phyloP scores from a whole-genome alignment of 2,888 invertebrate species.

The Calameuta filiformis region DNA sequence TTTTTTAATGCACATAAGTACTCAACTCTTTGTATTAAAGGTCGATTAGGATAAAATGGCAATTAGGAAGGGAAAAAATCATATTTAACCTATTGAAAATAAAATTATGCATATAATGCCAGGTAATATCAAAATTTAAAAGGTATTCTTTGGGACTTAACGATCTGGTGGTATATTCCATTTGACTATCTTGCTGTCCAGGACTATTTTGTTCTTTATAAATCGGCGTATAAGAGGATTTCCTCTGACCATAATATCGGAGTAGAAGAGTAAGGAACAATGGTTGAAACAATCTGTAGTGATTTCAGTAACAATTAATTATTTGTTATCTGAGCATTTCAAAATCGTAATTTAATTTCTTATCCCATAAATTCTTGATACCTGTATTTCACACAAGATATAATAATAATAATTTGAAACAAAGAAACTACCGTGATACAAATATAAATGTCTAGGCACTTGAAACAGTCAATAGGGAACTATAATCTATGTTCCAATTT shows the following conservation, averaged over 20 bases:
- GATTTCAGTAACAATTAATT: conserved; percentile 12
- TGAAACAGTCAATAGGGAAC: background rate
- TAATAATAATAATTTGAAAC: background rate
- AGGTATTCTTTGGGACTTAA: conserved; percentile 42
- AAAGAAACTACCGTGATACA: background rate
- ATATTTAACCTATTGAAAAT: background rate
- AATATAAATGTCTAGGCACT: background rate
- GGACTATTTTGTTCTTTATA: conserved; percentile 19
- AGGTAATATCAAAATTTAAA: background rate
- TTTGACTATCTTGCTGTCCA: conserved; percentile 29
- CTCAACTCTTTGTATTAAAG: background rate
- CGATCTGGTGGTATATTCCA: conserved; percentile 40
- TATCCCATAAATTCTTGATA: background rate
- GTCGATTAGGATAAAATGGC: background rate
- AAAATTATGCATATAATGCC: background rate
- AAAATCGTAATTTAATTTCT: background rate
- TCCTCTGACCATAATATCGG: conserved; percentile 69
- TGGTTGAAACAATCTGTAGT: conserved; percentile 73
- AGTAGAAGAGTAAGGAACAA: conserved; percentile 73
- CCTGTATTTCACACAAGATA: background rate
- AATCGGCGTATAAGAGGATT: conserved; percentile 32
- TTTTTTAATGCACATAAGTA: background rate
- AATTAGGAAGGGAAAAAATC: background rate
- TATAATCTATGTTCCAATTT: background rate
- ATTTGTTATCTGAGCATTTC: background rate